A percentile compares a stretch with the other conserved stretches of the same genome.
Conservation (phyloP, 2,797 vertebrate genomes). For the Heteromormyrus szaboi region DNA sequence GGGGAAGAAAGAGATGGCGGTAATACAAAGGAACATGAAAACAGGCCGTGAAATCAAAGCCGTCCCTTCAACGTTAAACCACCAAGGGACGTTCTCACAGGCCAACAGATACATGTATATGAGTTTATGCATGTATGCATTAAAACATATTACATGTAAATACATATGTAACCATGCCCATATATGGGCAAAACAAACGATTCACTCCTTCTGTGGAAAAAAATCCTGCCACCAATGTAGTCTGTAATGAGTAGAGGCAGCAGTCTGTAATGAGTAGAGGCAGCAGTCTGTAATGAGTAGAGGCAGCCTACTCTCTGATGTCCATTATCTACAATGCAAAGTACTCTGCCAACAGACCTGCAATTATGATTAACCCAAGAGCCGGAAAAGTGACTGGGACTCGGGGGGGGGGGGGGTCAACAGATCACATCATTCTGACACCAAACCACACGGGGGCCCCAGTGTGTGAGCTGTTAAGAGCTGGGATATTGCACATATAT, state of each 20-base stretch:
- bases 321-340: constrained; percentile 18
- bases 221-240: background rate
- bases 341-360: background rate
- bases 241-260: background rate
- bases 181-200: background rate
- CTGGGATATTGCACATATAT: background rate
- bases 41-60: constrained; percentile 10
- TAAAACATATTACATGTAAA: background rate
- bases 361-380: background rate
- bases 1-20: background rate
- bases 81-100: background rate
- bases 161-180: background rate
- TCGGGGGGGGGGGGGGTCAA: background rate
- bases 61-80: background rate
- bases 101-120: background rate
- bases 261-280: too few relatives aligned
- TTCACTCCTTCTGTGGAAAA: background rate
- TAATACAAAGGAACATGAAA: constrained; percentile 18
- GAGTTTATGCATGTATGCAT: background rate
- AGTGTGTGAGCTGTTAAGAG: background rate
- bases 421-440: background rate
- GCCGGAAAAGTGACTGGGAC: background rate
- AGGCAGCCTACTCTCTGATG: background rate
- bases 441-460: background rate
- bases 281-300: background rate